Evolutionary conservation across 2,888 invertebrate genomes (phyloP).

Genomic region (Eulithis testata): DNA sequence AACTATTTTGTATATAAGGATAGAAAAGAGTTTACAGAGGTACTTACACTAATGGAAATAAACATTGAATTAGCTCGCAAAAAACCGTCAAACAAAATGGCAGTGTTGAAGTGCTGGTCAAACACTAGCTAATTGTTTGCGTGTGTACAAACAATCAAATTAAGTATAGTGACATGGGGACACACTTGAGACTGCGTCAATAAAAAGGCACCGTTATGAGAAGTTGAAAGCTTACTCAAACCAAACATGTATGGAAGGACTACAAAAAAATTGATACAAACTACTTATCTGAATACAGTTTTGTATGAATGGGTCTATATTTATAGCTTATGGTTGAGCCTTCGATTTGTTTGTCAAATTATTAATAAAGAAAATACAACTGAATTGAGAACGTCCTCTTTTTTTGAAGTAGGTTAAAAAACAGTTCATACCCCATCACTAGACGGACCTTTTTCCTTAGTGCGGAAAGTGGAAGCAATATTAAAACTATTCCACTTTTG

Average conservation of each 20-base stretch:
- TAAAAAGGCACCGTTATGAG: slow-evolving; percentile 47
- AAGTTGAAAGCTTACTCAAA: slow-evolving; percentile 13
- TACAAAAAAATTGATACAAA: background rate
- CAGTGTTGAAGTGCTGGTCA: slow-evolving; percentile 45
- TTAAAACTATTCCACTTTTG: too few species aligned
- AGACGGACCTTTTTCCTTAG: too few species aligned
- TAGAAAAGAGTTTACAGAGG: background rate
- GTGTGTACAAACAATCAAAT: slow-evolving; percentile 61
- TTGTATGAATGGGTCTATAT: too few species aligned
- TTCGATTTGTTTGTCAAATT: too few species aligned
- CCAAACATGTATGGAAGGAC: slow-evolving; percentile 4
- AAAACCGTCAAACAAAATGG: slow-evolving; percentile 21
- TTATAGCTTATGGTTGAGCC: too few species aligned
- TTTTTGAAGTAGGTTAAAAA: too few species aligned
- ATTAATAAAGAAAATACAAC: too few species aligned
- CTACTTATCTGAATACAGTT: background rate
- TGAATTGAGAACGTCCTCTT: too few species aligned
- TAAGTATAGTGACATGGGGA: slow-evolving; percentile 31
- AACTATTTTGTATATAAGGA: too few species aligned
- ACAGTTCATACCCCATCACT: too few species aligned
- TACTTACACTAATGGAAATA: background rate
- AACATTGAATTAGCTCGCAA: slow-evolving; percentile 9
- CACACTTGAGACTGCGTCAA: slow-evolving; percentile 43
- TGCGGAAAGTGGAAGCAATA: too few species aligned
- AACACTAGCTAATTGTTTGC: slow-evolving; percentile 59